Evolutionary conservation across 1,140 invertebrate species (phyloP).

Genomic region (Heterodera carotae): DNA sequence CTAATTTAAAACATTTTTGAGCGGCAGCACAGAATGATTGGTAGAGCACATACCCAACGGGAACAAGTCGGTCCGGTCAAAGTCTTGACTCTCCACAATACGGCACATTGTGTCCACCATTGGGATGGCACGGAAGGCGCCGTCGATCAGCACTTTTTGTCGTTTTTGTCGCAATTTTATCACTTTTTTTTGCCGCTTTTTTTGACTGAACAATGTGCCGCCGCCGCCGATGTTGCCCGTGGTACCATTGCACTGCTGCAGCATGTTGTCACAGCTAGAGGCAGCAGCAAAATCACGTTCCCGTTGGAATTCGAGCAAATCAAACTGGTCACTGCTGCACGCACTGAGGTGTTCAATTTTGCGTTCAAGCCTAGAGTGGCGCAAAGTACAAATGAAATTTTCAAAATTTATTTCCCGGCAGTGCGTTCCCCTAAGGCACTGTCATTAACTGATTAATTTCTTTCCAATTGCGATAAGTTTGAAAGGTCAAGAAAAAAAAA

Average conservation of each 20-base stretch:
- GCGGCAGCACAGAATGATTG: neutral
- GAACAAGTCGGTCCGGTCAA: conserved; percentile 52
- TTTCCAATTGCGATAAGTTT: no score
- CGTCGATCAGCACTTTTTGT: conserved; percentile 45
- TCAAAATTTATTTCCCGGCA: no score
- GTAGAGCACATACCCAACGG: conserved; percentile 40
- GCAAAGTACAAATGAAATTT: no score
- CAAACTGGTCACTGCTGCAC: conserved; percentile 31
- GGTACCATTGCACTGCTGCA: no score
- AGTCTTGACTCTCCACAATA: conserved; percentile 46
- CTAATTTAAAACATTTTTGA: no score
- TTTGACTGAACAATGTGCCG: neutral
- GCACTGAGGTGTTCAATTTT: neutral
- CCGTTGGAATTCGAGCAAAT: conserved; percentile 28
- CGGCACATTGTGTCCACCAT: conserved; percentile 53
- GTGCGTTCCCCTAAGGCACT: no score
- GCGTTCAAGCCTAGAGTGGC: neutral
- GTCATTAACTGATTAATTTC: no score
- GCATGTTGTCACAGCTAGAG: no score
- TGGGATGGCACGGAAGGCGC: conserved; percentile 45
- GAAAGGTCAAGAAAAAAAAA: no score
- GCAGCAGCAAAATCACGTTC: conserved; percentile 39
- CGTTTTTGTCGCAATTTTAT: conserved; percentile 50
- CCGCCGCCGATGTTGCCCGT: neutral
- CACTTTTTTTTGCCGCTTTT: conserved; percentile 40